A percentile compares a stretch with the other conserved stretches of the same genome.
These are phyloP conservation scores for Platerodrilus igneus DNA, from an alignment of 2,888 invertebrate genomes.

Conservation along the genomic window DNA sequence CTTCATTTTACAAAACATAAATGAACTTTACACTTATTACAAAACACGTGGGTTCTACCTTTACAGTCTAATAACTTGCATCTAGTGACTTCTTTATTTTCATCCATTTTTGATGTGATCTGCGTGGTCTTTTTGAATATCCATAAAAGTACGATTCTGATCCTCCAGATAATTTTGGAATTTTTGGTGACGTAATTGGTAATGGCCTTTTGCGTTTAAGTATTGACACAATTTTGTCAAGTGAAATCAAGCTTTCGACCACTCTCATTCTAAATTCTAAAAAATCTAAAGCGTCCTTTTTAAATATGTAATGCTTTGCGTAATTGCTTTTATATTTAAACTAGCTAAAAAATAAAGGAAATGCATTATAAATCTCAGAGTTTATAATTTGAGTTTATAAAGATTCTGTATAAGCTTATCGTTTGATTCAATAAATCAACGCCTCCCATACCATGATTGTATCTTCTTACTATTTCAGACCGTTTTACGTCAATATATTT, in stretches of 20 bases:
- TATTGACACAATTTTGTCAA: neutral
- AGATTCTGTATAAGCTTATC: neutral
- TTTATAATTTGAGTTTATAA: too few relatives aligned
- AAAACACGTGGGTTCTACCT: conserved; percentile 1
- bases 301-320: too few relatives aligned
- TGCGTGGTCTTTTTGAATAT: neutral
- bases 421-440: too few relatives aligned
- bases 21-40: neutral
- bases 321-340: too few relatives aligned
- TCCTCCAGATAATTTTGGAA: neutral
- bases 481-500: conserved; percentile 5
- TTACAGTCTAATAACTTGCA: conserved; percentile 3
- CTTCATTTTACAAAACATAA: neutral
- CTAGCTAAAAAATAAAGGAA: too few relatives aligned
- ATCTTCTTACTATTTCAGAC: neutral
- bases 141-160: neutral
- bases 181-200: neutral
- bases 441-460: too few relatives aligned
- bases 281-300: too few relatives aligned
- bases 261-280: too few relatives aligned
- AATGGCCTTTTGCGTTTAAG: neutral
- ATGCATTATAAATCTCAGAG: too few relatives aligned
- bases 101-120: neutral
- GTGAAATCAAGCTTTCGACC: too few relatives aligned
- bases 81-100: conserved; percentile 4